Conservation (phyloP, 1,140 invertebrate species). For the Phymorhynchus buccinoides region DNA sequence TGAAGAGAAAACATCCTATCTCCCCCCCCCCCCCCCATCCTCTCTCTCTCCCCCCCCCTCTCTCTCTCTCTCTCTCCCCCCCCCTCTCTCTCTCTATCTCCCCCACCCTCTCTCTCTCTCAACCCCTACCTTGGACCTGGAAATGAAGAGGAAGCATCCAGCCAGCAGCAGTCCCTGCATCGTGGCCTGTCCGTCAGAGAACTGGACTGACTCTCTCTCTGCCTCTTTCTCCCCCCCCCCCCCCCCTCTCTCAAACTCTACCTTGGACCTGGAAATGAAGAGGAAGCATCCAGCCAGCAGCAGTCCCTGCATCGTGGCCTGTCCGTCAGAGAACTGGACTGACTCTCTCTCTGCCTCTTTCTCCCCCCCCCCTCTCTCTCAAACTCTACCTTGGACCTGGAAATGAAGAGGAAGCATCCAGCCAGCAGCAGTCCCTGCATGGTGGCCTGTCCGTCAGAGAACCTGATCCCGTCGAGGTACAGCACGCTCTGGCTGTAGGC, state of each 20-base stretch:
- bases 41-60: too few species aligned
- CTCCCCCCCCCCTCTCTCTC: too few species aligned
- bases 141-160: slow-evolving; percentile 98
- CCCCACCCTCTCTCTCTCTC: too few species aligned
- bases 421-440: slow-evolving; percentile 92
- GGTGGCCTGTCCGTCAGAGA: slow-evolving; percentile 97
- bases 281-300: slow-evolving; percentile 96
- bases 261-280: slow-evolving; percentile 98
- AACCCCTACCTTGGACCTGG: slow-evolving; percentile 72
- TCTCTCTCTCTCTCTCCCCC: too few species aligned
- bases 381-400: slow-evolving; percentile 87
- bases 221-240: too few species aligned
- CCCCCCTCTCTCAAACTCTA: too few species aligned
- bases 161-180: slow-evolving; percentile 92
- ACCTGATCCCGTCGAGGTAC: slow-evolving; percentile 98
- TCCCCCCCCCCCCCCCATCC: too few species aligned
- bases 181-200: slow-evolving; percentile 98
- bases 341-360: too few species aligned
- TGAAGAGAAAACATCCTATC: too few species aligned
- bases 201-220: too few species aligned
- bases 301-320: slow-evolving; percentile 94
- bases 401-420: slow-evolving; percentile 98
- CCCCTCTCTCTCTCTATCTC: too few species aligned
- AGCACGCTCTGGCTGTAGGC: slow-evolving; percentile 99
- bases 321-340: slow-evolving; percentile 83